These are phyloP conservation scores for Drosophila pseudoobscura DNA, from an alignment of 1,140 invertebrate species.

Conservation along the genomic window DNA sequence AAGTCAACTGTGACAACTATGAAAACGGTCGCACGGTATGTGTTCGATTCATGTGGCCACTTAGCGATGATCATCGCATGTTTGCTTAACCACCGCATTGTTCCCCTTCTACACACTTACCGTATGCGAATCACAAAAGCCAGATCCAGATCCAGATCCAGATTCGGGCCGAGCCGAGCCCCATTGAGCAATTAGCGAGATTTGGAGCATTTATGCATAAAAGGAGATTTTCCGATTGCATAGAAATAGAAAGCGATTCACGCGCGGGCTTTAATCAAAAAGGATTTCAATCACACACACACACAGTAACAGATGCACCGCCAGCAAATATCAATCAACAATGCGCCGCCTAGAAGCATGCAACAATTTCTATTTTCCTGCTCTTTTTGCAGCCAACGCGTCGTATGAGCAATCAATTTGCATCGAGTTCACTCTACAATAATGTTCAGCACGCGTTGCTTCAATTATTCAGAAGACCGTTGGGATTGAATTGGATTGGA, in stretches of 20 bases:
- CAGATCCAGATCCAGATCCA: conserved; percentile 33
- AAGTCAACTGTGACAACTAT: conserved; percentile 63
- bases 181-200: conserved; percentile 51
- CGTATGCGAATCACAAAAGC: conserved; percentile 17
- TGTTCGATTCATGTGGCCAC: conserved; percentile 22
- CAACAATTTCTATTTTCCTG: conserved; percentile 58
- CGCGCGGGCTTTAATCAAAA: conserved; percentile 70
- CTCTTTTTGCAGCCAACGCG: conserved; percentile 30
- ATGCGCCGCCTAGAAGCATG: conserved; percentile 58
- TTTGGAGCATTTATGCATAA: conserved; percentile 36
- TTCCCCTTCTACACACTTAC: conserved; percentile 51
- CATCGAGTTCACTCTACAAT: conserved; percentile 36
- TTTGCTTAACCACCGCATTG: neutral
- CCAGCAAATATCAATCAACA: conserved; percentile 63
- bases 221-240: conserved; percentile 53
- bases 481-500: conserved; percentile 25
- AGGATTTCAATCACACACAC: conserved; percentile 22
- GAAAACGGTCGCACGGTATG: conserved; percentile 24
- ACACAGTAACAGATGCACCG: conserved; percentile 26
- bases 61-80: conserved; percentile 36
- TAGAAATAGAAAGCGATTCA: conserved; percentile 45
- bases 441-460: conserved; percentile 45
- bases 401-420: conserved; percentile 68
- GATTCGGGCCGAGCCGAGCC: neutral
- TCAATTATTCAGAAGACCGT: conserved; percentile 72